phyloP scores from a whole-genome alignment of 30 jellyfish, hydroid and myxozoan species.

The Nemopilema nomurai region DNA sequence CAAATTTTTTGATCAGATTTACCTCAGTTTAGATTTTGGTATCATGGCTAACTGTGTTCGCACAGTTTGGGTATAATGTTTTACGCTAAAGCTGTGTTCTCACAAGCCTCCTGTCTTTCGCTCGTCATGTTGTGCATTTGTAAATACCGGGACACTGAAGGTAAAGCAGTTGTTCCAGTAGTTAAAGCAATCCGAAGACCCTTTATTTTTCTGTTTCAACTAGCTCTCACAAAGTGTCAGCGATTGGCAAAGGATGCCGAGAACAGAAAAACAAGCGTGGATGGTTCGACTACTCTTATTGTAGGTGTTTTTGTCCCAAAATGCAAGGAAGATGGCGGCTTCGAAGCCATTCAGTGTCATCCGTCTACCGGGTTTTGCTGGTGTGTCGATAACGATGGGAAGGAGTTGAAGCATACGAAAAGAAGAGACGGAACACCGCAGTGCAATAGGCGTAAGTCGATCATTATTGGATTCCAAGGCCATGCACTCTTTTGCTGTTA shows the following conservation, averaged over 20 bases:
- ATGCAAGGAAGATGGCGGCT: slow-evolving; percentile 58
- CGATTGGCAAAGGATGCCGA: slow-evolving; percentile 3
- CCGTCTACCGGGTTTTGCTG: slow-evolving; percentile 70
- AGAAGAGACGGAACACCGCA: slow-evolving; percentile 16
- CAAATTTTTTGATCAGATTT: too few species aligned
- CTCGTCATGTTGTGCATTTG: too few species aligned
- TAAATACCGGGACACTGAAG: too few species aligned
- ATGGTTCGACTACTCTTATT: slow-evolving; percentile 14
- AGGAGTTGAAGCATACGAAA: slow-evolving; percentile 22
- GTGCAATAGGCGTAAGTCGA: slow-evolving; percentile 37
- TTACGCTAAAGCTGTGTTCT: too few species aligned
- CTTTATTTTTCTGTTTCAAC: neutral
- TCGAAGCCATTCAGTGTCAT: slow-evolving; percentile 50
- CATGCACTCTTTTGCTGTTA: neutral
- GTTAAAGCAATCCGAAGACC: too few species aligned
- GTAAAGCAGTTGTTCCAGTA: too few species aligned
- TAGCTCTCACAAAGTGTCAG: slow-evolving; percentile 19
- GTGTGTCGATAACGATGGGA: slow-evolving; percentile 65
- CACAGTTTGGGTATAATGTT: too few species aligned
- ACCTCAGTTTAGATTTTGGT: too few species aligned
- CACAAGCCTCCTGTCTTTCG: too few species aligned
- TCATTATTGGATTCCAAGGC: too few species aligned
- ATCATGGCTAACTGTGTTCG: too few species aligned
- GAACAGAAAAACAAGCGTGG: neutral
- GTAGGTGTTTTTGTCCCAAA: slow-evolving; percentile 57